A percentile compares a stretch with the other conserved stretches of the same genome.
Conservation (phyloP, 2,797 vertebrate genomes). For the Ataeniobius toweri region DNA sequence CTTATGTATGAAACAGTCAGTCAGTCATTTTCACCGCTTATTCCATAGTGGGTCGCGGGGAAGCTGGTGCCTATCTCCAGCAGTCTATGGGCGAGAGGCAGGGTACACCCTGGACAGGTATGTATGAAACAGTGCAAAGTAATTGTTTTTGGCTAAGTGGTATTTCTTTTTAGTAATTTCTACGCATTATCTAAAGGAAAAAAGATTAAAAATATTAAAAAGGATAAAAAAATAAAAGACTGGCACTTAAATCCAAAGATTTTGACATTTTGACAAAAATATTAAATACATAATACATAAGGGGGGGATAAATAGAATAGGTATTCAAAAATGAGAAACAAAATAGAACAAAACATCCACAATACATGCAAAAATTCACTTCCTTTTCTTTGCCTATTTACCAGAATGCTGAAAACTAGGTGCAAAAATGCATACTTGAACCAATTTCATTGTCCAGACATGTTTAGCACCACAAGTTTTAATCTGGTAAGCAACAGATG, state of each 20-base stretch:
- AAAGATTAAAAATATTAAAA: too few species aligned
- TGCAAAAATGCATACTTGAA: constrained; percentile 22
- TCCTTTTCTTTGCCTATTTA: constrained; percentile 12
- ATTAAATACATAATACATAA: neutral
- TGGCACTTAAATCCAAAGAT: neutral
- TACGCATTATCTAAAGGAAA: neutral
- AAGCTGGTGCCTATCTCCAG: too few species aligned
- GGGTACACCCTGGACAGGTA: too few species aligned
- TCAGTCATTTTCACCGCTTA: neutral
- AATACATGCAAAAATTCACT: neutral
- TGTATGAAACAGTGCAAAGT: neutral
- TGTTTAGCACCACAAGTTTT: constrained; percentile 19
- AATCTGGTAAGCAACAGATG: constrained; percentile 16
- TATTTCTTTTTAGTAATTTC: too few species aligned
- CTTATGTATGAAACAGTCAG: neutral
- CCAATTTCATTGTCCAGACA: constrained; percentile 24
- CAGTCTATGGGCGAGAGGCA: too few species aligned
- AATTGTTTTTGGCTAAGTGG: neutral
- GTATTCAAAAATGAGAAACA: neutral
- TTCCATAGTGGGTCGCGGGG: too few species aligned
- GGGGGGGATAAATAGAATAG: neutral
- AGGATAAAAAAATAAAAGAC: neutral
- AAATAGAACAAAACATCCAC: constrained; percentile 5
- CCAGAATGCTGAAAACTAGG: constrained; percentile 18
- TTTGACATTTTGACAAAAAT: neutral